A percentile compares a stretch with the other conserved stretches of the same genome.
Conservation (phyloP, 2,888 invertebrate species). For the Phoronis australis region DNA sequence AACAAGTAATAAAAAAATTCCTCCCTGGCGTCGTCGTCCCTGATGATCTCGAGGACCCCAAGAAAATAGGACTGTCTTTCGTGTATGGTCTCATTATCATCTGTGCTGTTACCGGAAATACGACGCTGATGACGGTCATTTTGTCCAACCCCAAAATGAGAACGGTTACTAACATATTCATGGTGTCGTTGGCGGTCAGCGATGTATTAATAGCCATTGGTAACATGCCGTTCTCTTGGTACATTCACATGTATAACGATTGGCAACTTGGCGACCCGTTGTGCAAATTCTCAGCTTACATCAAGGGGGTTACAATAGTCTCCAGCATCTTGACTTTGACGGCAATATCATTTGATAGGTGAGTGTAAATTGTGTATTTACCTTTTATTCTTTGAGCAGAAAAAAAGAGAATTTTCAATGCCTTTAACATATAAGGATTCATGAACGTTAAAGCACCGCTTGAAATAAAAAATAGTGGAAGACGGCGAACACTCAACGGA, state of each 20-base stretch:
- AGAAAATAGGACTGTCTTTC: no score
- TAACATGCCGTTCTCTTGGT: conserved; percentile 33
- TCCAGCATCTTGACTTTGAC: conserved; percentile 31
- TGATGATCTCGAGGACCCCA: no score
- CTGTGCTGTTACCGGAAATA: conserved; percentile 26
- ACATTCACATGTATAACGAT: conserved; percentile 23
- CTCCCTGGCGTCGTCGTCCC: no score
- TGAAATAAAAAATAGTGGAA: no score
- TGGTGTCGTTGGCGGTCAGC: conserved; percentile 32
- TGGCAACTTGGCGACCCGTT: conserved; percentile 29
- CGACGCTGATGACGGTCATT: conserved; percentile 25
- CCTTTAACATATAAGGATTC: no score
- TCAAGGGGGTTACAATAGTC: conserved; percentile 32
- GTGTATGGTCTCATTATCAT: conserved; percentile 27
- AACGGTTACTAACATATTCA: conserved; percentile 32
- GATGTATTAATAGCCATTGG: conserved; percentile 31
- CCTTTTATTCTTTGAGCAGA: no score
- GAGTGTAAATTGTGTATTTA: conserved; percentile 5
- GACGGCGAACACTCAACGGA: no score
- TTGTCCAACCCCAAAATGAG: conserved; percentile 15
- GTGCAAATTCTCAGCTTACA: conserved; percentile 33
- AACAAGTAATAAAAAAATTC: no score
- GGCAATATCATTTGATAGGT: conserved; percentile 38
- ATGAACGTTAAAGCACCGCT: no score
- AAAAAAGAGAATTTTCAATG: no score